Evolutionary conservation across 1,140 invertebrate genomes (phyloP), one percentile per base, ranked within the genome.

Genomic region (Diorhabda carinulata): DNA sequence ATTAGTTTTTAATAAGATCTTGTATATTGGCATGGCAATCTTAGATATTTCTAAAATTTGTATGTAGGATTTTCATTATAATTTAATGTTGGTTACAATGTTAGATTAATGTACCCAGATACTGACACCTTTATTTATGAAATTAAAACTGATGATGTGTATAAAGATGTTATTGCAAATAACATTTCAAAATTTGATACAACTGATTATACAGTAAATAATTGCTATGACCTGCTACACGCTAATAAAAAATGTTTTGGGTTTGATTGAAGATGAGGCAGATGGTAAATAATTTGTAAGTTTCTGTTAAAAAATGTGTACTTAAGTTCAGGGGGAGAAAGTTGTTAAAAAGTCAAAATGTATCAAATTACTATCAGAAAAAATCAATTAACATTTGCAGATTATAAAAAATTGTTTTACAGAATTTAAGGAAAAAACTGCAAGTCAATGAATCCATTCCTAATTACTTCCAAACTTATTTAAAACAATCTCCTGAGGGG

Each of bases 31-130:
- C 43, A 60, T 43, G 57, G 45, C 64, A 66, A 61, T 70, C 45
- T 25, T 70, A 66, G 60, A 66, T 57, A 59, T 59, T 67, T 70
- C 65, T 42, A 67, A 63, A 62, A 62, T 44, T 8, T 40, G 5
- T 6, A 8, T 62, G 5, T 43, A 62, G 6, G 42, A 62, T 62
- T 62, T 62, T 62, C 61, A 62, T 43, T 62, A 6, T 44, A 62
- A 62, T 42, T 62, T 43, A 3, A 62, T 2, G 41, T 43, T 43
- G 41, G 8, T 3, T 43, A 62, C 25, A 62, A 4, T 62, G 6
- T 3, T 7, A 5, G 43, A 7, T 62, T 4, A 42, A 5, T 62
- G 43, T 62, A 62, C 61, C 8, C 41, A 5, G 61, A 62, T 10
- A 62, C 61, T 3, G 43, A 62, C 5, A 40, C 6, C 8, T 43